These are phyloP conservation scores for Eupithecia subfuscata DNA, from an alignment of 2,888 invertebrate genomes.

Conservation along the genomic window DNA sequence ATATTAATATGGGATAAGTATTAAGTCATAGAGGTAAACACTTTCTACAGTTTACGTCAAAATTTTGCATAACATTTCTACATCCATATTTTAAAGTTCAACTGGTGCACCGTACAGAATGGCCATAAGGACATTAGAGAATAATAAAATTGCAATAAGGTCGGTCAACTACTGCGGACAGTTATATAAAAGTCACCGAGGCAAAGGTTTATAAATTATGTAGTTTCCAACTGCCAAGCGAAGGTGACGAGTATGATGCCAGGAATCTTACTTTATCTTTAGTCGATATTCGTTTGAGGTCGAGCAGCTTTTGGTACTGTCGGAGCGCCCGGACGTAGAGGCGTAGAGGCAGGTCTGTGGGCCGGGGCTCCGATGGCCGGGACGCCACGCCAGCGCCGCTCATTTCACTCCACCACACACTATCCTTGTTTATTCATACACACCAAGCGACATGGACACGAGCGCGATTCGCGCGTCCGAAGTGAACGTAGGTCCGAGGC, in stretches of 20 bases:
- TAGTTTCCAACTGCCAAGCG: conserved; percentile 18
- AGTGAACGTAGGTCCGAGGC: conserved; percentile 79
- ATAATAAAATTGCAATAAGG: conserved; percentile 24
- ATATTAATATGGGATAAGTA: conserved; percentile 29
- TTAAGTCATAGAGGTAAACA: conserved; percentile 27
- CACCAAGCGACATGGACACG: conserved; percentile 62
- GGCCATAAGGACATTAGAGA: conserved; percentile 27
- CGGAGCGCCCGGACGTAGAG: conserved; percentile 85
- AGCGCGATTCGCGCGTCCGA: conserved; percentile 79
- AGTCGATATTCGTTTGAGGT: conserved; percentile 80
- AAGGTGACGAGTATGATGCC: conserved; percentile 33
- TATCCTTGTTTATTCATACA: conserved; percentile 66
- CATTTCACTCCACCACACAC: conserved; percentile 65
- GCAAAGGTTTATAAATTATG: conserved; percentile 36
- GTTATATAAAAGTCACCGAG: conserved; percentile 37
- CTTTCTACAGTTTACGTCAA: conserved; percentile 31
- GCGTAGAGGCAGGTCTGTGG: conserved; percentile 74
- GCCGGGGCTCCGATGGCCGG: conserved; percentile 63
- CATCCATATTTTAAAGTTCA: conserved; percentile 32
- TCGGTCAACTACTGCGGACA: conserved; percentile 25
- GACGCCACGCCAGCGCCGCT: conserved; percentile 75
- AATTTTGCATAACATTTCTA: conserved; percentile 24
- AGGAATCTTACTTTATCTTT: conserved; percentile 79
- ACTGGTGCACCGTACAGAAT: conserved; percentile 12
- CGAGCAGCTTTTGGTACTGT: conserved; percentile 85